Percentiles rank a stretch among this genome's conserved stretches.
These are phyloP conservation scores for Malurus splendens DNA, from an alignment of 2,797 vertebrate species.

Conservation along the genomic window DNA sequence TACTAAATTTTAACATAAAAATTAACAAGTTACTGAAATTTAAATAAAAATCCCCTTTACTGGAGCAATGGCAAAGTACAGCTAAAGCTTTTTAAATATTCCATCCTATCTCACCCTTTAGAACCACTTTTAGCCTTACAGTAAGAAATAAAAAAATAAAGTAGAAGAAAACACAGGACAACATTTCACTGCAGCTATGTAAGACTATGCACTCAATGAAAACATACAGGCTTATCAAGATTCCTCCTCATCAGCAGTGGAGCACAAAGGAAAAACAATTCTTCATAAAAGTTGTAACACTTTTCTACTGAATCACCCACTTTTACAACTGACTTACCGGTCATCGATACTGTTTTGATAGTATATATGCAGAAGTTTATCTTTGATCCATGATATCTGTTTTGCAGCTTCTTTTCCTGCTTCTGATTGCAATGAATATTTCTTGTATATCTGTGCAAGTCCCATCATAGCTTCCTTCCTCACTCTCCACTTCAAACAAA, in stretches of 20 bases:
- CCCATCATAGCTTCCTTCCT: constrained; percentile 99
- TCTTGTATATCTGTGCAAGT: constrained; percentile 95
- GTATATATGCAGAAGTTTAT: constrained; percentile 97
- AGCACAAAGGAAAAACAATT: background rate
- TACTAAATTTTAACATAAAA: background rate
- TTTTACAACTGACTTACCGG: constrained; percentile 73
- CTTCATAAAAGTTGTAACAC: background rate
- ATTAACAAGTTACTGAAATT: background rate
- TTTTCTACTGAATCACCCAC: background rate
- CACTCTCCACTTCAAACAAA: constrained; percentile 85
- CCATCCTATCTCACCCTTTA: background rate
- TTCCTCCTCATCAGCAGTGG: background rate
- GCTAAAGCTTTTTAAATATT: background rate
- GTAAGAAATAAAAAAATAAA: background rate
- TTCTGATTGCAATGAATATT: constrained; percentile 91
- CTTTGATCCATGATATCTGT: constrained; percentile 97
- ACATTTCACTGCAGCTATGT: background rate
- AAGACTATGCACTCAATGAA: background rate
- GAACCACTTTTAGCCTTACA: background rate
- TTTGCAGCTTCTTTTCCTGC: constrained; percentile 92
- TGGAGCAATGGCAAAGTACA: background rate
- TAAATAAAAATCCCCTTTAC: background rate
- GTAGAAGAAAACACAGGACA: background rate
- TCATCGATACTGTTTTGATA: constrained; percentile 99
- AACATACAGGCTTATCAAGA: background rate